Conservation (phyloP, 92 coral and sea anemone genomes). For the Phenganax marumi region DNA sequence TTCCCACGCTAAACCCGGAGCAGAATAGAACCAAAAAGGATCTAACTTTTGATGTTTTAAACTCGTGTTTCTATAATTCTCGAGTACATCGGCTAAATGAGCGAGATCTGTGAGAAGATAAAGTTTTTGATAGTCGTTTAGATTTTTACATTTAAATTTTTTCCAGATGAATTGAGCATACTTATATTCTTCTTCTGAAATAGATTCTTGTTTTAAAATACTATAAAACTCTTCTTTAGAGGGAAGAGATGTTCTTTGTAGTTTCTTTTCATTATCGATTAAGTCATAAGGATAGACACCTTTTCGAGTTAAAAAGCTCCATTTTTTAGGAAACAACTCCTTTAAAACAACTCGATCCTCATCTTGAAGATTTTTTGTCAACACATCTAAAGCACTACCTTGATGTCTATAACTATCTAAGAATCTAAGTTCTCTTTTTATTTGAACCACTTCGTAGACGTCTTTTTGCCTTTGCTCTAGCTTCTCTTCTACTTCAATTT, state of each 20-base stretch:
- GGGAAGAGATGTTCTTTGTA: slow-evolving; percentile 22
- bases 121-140: not conserved
- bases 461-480: too few relatives aligned
- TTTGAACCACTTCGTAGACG: not conserved
- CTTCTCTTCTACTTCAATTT: not conserved
- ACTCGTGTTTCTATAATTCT: not conserved
- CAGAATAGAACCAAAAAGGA: slow-evolving; percentile 42
- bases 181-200: slow-evolving; percentile 29
- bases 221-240: slow-evolving; percentile 19
- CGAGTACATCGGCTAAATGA: too few relatives aligned
- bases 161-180: slow-evolving; percentile 41
- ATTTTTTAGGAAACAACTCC: not conserved
- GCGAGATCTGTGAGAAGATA: too few relatives aligned
- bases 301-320: slow-evolving; percentile 15
- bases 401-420: not conserved
- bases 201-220: not conserved
- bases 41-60: not conserved
- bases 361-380: not conserved
- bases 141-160: not conserved
- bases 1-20: slow-evolving; percentile 39
- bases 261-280: slow-evolving; percentile 1
- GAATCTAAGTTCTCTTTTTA: not conserved
- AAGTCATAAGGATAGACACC: slow-evolving; percentile 50
- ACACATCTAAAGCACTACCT: not conserved
- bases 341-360: not conserved